Base-by-base conservation (phyloP, 2,888 invertebrate genomes). In the Oxyteleia sp. region DNA sequence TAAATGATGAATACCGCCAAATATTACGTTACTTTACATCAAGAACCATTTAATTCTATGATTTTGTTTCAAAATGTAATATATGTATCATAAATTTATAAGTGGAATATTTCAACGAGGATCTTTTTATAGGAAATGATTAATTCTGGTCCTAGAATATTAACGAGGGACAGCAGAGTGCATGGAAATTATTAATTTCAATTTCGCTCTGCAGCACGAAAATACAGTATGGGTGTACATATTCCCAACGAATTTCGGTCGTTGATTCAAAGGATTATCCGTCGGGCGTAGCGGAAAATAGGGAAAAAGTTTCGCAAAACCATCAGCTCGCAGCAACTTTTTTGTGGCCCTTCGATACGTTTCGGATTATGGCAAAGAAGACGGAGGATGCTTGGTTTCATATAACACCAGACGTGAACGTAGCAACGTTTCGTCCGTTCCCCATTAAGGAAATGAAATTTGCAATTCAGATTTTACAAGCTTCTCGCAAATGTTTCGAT, bases 371-470 rank as follows among this genome's bases (percentile, higher is more conserved):
- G 74, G 83, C 83, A 69, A 74, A 74, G 66, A 82, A 82, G 83
- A 79, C 78, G 78, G 68, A 74, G 83, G 72, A 79, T 79, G 71
- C 78, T 83, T 74, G 68, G 78, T 83, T 83, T 83, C 83, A 74
- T 79, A 79, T 79, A 83, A 83, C 83, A 83, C 78, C 78, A 78
- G 82, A 72, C 82, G 82, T 68, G 74, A 72, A 72, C 72, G 72
- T 55, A 79, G 83, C 78, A 64, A 43, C 82, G 66, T 69, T 68
- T 64, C 83, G 78, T 72, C 68, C 72, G 82, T 71, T 83, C 57
- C 78, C 78, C 83, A 83, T 83, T 83, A 83, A 83, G 83, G 79
- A 83, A 83, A 83, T 83, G 83, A 83, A 83, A 83, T 83, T 79
- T 83, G 79, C 83, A 83, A 83, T 79, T 82, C 82, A 82, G 72